Percentiles rank a stretch among this genome's conserved stretches.
phyloP scores from a whole-genome alignment of 2,797 vertebrate genomes.

The Zalophus californianus region DNA sequence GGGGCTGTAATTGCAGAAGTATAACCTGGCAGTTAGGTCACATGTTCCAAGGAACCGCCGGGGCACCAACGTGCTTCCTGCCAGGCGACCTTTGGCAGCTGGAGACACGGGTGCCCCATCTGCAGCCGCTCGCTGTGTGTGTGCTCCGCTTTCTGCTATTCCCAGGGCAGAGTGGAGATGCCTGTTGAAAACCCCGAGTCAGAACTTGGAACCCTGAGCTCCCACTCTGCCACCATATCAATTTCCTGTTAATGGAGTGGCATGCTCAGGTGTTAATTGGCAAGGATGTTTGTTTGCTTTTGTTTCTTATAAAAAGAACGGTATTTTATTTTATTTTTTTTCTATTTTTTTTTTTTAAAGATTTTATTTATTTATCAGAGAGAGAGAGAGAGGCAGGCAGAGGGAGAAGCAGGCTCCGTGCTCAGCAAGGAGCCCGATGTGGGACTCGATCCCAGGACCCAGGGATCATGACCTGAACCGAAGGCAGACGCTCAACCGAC shows the following conservation, averaged over 20 bases:
- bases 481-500: no score
- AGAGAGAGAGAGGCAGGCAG: no score
- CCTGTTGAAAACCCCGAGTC: background rate
- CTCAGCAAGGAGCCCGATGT: no score
- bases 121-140: background rate
- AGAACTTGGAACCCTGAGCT: background rate
- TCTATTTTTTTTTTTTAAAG: no score
- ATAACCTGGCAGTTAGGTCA: constrained; percentile 50
- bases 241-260: background rate
- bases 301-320: constrained; percentile 19
- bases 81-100: background rate
- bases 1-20: constrained; percentile 50
- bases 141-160: background rate
- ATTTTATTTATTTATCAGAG: no score
- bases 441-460: no score
- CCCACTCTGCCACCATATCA: fast-evolving
- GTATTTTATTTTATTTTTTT: no score
- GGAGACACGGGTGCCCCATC: background rate
- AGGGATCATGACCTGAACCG: no score
- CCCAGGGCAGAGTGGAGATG: background rate
- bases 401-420: no score
- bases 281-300: background rate
- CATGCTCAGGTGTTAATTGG: background rate
- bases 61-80: constrained; percentile 62
- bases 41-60: constrained; percentile 37